Evolutionary conservation across 37 sponge, comb jelly and placozoan genomes (phyloP), one percentile per base, ranked within the genome.

Genomic region (Geodia barretti): DNA sequence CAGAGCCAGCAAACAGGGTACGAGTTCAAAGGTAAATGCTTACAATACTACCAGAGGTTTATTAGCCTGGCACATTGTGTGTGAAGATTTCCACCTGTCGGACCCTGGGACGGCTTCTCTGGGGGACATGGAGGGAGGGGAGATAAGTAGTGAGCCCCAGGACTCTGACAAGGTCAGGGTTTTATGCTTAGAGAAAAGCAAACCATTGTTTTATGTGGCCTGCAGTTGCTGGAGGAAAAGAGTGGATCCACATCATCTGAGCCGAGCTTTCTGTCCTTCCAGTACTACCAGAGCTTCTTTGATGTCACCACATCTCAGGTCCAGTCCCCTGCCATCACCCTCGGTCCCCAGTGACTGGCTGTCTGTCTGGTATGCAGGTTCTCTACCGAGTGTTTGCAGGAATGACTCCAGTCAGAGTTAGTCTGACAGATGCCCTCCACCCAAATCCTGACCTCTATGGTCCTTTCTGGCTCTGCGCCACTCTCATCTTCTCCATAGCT

Each of bases 381-480:
- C 9, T 76, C 8, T 76, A 88, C 23, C 78, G 93, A 41, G 41
- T 89, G 47, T n/a, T 83, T 35, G 82, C 83, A 39, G 89, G 89
- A 7, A 86, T 89, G 82, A 41, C 83, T 31, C 94, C 94, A 0
- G 74, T 71, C 21, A 74, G 70, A 14, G 33, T 54, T 25, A 84
- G 67, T 26, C 82, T 88, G 17, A 70, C 83, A 19, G 86, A 86
- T 32, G 62, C 36, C 2, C 39, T 93, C 26, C 41, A 67, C n/a
- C 78, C 81, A 0, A 73, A 74, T 17, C 88, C 91, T 64, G 95
- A 95, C 79, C 64, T 86, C 39, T 85, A 87, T 73, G 97, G 97
- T 4, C 97, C 97, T 8, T 84, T 96, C 68, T 96, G 97, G 97
- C 72, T 96, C 11, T 92, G 92, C 24, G 81, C 90, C 60, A 96